Evolutionary conservation across 2,113 vertebrate species (phyloP).

Genomic region (Elaphurus davidianus): DNA sequence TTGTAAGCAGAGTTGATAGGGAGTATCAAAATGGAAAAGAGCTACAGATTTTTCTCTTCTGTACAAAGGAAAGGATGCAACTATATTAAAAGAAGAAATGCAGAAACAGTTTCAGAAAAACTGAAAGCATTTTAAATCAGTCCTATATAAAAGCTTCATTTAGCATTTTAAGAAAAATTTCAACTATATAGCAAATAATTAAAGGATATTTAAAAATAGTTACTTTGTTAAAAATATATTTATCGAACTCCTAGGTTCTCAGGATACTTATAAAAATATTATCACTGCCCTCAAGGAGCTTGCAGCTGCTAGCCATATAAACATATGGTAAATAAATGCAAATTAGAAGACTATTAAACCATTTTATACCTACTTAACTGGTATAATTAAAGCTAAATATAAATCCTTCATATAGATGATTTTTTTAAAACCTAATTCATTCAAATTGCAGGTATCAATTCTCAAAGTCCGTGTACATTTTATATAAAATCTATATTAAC

Average conservation of each 20-base stretch:
- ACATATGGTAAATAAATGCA: background rate
- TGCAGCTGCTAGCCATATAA: background rate
- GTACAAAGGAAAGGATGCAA: background rate
- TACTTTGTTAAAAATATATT: background rate
- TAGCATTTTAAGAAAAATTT: background rate
- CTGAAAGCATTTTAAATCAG: background rate
- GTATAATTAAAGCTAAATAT: background rate
- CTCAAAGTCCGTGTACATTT: background rate
- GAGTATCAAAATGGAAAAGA: background rate
- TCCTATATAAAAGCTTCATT: background rate
- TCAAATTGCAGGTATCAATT: background rate
- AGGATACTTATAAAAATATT: background rate
- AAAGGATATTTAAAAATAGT: background rate
- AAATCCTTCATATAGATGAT: background rate
- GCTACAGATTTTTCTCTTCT: background rate
- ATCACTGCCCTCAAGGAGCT: background rate
- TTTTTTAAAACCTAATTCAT: background rate
- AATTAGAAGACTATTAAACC: conserved; percentile 9
- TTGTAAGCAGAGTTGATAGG: background rate
- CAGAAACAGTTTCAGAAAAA: background rate
- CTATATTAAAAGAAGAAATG: conserved; percentile 7
- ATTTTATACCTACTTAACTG: background rate
- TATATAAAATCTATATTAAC: background rate
- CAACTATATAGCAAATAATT: background rate
- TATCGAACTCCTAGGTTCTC: background rate